A percentile compares a stretch with the other conserved stretches of the same genome.
Evolutionary conservation across 2,888 invertebrate species (phyloP).

Genomic region (Scaptomyza flava): DNA sequence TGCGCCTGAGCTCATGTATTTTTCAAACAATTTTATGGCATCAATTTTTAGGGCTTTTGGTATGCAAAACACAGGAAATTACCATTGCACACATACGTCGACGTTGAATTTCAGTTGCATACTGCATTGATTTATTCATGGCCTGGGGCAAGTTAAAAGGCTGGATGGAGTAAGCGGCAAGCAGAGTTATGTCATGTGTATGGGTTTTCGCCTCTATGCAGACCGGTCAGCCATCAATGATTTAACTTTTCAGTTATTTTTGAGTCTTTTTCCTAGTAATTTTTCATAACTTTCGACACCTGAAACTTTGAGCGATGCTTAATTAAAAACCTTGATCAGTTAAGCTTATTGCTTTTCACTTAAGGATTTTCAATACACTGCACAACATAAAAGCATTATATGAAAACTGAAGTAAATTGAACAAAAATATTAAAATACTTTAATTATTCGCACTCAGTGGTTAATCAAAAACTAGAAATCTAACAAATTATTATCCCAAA

Average conservation of each 20-base stretch:
- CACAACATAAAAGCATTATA: background rate
- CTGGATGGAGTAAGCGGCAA: too few species aligned
- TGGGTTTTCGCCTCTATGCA: slow-evolving; percentile 4
- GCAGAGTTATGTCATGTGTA: slow-evolving; percentile 8
- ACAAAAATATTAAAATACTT: too few species aligned
- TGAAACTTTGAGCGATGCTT: slow-evolving; percentile 13
- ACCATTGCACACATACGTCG: slow-evolving; percentile 22
- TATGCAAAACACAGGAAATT: slow-evolving; percentile 50
- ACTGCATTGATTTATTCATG: slow-evolving; percentile 54
- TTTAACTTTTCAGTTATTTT: slow-evolving; percentile 27
- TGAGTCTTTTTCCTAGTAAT: slow-evolving; percentile 22
- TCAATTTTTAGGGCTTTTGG: slow-evolving; percentile 44
- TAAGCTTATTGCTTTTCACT: slow-evolving; percentile 1
- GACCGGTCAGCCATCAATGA: slow-evolving; percentile 16
- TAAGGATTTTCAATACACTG: slow-evolving; percentile 6
- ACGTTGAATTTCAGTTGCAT: slow-evolving; percentile 36
- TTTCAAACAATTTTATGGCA: slow-evolving; percentile 47
- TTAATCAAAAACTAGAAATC: too few species aligned
- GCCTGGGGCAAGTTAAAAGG: background rate
- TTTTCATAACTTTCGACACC: slow-evolving; percentile 39
- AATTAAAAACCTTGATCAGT: slow-evolving; percentile 35
- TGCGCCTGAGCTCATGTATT: slow-evolving; percentile 48
- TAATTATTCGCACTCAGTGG: too few species aligned
- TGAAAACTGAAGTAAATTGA: too few species aligned
- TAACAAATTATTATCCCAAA: too few species aligned